phyloP scores from a whole-genome alignment of 2,113 vertebrate genomes.

The Anarrhichthys ocellatus region DNA sequence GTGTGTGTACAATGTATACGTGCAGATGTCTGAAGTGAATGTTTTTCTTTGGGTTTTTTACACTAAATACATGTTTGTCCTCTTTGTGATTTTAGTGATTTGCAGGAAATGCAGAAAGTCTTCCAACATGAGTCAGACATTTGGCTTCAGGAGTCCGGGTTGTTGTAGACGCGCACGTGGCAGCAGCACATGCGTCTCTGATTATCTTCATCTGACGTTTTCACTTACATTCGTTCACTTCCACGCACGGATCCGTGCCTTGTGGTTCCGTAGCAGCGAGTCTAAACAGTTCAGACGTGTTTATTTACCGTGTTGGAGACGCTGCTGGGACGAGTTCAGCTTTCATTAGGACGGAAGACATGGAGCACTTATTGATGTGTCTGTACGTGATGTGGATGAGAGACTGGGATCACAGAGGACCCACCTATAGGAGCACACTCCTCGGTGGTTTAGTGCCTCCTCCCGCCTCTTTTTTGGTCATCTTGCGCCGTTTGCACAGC shows the following conservation, averaged over 20 bases:
- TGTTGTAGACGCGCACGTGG: neutral
- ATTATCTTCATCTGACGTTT: neutral
- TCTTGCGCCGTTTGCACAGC: neutral
- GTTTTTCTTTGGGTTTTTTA: neutral
- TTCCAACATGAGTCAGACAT: neutral
- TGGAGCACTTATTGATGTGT: neutral
- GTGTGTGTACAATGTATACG: neutral
- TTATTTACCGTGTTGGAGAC: neutral
- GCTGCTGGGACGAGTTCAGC: neutral
- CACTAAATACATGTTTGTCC: neutral
- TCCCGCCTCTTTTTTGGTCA: neutral
- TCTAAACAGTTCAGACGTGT: neutral
- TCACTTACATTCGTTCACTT: neutral
- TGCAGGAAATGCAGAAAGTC: neutral
- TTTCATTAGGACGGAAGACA: neutral
- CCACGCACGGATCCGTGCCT: neutral
- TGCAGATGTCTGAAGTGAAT: neutral
- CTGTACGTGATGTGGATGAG: neutral
- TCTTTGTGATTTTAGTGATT: neutral
- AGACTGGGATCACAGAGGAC: neutral
- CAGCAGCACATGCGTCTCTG: neutral
- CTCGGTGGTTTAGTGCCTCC: neutral
- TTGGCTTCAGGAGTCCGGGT: neutral
- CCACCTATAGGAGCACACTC: constrained; percentile 34
- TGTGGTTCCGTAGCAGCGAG: too few species aligned